Conservation (phyloP, 2,888 invertebrate species). For the Polydrusus pterygomalis region DNA sequence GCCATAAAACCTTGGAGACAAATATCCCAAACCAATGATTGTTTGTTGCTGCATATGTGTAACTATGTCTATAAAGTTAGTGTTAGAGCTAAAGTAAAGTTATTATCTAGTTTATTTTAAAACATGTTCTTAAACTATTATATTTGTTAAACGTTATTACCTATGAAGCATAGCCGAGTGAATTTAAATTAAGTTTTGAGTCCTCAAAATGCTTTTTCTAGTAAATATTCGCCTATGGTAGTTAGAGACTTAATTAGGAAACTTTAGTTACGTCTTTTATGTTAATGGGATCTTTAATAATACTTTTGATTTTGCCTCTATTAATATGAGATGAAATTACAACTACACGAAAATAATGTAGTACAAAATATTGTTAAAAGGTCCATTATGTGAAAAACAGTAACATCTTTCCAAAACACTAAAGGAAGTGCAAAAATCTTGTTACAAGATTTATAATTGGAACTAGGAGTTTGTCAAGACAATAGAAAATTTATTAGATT, state of each 20-base stretch:
- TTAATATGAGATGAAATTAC: background rate
- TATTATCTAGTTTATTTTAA: slow-evolving; percentile 18
- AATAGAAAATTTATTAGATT: slow-evolving; percentile 48
- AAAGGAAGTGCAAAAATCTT: slow-evolving; percentile 13
- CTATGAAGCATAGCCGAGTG: slow-evolving; percentile 15
- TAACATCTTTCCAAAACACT: background rate
- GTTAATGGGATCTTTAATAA: background rate
- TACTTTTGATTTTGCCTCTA: background rate
- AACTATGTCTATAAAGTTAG: slow-evolving; percentile 51
- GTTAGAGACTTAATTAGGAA: slow-evolving; percentile 12
- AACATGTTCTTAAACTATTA: slow-evolving; percentile 18
- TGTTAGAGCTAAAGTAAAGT: slow-evolving; percentile 28
- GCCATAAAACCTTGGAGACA: slow-evolving; percentile 33
- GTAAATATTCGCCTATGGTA: slow-evolving; percentile 24
- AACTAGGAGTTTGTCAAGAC: slow-evolving; percentile 52
- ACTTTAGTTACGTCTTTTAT: background rate
- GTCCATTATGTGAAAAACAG: background rate
- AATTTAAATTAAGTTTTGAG: slow-evolving; percentile 15
- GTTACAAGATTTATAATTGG: slow-evolving; percentile 19
- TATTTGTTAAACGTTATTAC: slow-evolving; percentile 27
- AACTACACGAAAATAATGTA: background rate
- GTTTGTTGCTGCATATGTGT: slow-evolving; percentile 53
- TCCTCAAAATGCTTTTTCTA: slow-evolving; percentile 29
- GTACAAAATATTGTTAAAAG: background rate
- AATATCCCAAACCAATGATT: slow-evolving; percentile 35